phyloP scores from a whole-genome alignment of 2,888 invertebrate genomes.

The Amorpha juglandis region DNA sequence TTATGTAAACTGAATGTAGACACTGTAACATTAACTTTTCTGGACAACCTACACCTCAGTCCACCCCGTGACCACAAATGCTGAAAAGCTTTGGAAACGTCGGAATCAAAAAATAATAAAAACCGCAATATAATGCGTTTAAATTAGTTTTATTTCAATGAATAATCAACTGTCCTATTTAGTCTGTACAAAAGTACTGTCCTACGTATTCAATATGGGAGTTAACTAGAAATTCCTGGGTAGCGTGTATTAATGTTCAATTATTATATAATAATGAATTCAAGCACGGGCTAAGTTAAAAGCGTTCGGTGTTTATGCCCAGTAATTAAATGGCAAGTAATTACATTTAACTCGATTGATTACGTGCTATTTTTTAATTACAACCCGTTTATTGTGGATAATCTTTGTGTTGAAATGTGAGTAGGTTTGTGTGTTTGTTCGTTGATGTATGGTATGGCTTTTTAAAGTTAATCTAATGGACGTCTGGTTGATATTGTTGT shows the following conservation, averaged over 20 bases:
- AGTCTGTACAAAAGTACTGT: neutral
- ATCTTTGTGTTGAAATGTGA: neutral
- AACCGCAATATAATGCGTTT: no score
- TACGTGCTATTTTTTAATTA: conserved; percentile 21
- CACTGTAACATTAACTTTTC: no score
- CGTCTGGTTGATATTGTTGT: no score
- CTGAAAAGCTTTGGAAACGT: no score
- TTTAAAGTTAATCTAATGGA: no score
- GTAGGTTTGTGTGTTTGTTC: neutral
- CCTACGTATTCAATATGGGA: neutral
- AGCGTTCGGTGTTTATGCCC: conserved; percentile 38
- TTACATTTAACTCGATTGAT: conserved; percentile 28
- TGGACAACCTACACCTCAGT: no score
- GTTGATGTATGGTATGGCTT: neutral
- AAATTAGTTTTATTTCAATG: no score
- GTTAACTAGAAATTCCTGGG: conserved; percentile 35
- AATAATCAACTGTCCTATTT: neutral
- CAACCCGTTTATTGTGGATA: conserved; percentile 12
- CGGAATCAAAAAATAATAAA: no score
- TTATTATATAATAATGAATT: conserved; percentile 53
- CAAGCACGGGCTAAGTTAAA: conserved; percentile 50
- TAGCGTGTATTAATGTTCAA: conserved; percentile 52
- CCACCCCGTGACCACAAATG: no score
- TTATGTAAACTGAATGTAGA: no score
- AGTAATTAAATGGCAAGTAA: conserved; percentile 36